phyloP scores from a whole-genome alignment of 2,113 vertebrate genomes.

The Charina bottae region DNA sequence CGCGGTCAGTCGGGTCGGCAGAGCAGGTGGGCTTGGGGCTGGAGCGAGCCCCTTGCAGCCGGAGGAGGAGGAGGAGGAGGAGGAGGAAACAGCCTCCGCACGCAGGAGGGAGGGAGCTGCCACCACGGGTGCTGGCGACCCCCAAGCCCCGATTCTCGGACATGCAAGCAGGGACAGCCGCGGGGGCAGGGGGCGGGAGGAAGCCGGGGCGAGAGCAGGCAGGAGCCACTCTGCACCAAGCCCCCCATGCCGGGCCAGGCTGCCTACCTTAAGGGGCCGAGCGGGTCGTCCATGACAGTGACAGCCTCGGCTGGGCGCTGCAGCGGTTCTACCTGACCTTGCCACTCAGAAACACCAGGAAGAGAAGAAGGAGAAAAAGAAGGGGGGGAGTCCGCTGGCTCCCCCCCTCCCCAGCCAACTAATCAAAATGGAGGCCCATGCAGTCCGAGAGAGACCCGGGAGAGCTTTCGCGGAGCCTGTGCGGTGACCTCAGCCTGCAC shows the following conservation, averaged over 20 bases:
- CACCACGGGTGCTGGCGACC: not conserved
- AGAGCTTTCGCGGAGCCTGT: conserved; percentile 93
- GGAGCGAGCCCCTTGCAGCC: not conserved
- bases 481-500: conserved; percentile 97
- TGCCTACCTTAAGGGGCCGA: conserved; percentile 97
- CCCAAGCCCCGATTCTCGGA: not conserved
- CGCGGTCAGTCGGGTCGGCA: not conserved
- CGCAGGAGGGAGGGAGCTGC: not conserved
- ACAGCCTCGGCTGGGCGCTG: conserved; percentile 75
- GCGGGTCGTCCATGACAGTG: conserved; percentile 93
- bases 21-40: conserved; percentile 1
- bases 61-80: not conserved
- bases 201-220: not conserved
- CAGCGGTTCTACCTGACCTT: conserved; percentile 59
- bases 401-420: conserved; percentile 80
- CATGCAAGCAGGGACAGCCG: not conserved
- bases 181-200: not conserved
- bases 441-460: conserved; percentile 79
- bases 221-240: conserved; percentile 48
- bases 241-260: conserved; percentile 8
- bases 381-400: conserved; percentile 16
- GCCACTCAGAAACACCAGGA: not conserved
- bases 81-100: not conserved
- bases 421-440: conserved; percentile 98
- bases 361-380: too few species aligned